Evolutionary conservation across 2,113 vertebrate genomes (phyloP), one percentile per base, ranked within the genome.

Genomic region (Paradoxurus hermaphroditus): DNA sequence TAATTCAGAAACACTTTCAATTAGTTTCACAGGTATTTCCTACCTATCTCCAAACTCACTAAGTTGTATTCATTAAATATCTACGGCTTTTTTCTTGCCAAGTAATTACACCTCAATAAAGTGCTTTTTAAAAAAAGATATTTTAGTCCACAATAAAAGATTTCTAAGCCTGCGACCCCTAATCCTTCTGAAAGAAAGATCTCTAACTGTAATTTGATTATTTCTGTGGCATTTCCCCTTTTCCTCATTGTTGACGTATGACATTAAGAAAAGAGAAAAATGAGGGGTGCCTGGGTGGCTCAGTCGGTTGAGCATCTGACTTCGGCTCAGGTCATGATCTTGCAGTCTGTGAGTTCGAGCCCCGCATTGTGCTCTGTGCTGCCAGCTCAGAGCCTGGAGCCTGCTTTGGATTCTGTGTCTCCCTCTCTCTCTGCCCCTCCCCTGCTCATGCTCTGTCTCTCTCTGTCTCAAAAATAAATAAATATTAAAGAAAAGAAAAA

Each of bases 221-320:
- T 29, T 59, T 95, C 56, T 88, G 63, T 88, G 89, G 82, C 34
- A 65, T 90, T 63, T 81, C 89, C 78, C 93, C 72, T 72, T 86
- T 56, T 59, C 51, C 67, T 62, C 62, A 10, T 1, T 19, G 59
- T 51, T 72, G 75, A 51, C 25, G 59, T 15, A 39, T 31, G 31
- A 86, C 49, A 72, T 83, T 70, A 39, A 53, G 87, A 34, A 72
- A 68, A 29, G 82, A 15, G 11, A 19, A 15, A 84, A 83, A 78
- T 68, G 25, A 94, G 82, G n/a, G n/a, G n/a, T n/a, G n/a, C n/a
- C n/a, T n/a, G n/a, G n/a, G n/a, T n/a, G n/a, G n/a, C n/a, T n/a
- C n/a, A n/a, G n/a, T n/a, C n/a, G n/a, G n/a, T n/a, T n/a, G n/a
- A n/a, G n/a, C n/a, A n/a, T n/a, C n/a, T n/a, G n/a, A n/a, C n/a